These are phyloP conservation scores for Tetragonula carbonaria DNA, from an alignment of 2,888 invertebrate species.

Conservation along the genomic window DNA sequence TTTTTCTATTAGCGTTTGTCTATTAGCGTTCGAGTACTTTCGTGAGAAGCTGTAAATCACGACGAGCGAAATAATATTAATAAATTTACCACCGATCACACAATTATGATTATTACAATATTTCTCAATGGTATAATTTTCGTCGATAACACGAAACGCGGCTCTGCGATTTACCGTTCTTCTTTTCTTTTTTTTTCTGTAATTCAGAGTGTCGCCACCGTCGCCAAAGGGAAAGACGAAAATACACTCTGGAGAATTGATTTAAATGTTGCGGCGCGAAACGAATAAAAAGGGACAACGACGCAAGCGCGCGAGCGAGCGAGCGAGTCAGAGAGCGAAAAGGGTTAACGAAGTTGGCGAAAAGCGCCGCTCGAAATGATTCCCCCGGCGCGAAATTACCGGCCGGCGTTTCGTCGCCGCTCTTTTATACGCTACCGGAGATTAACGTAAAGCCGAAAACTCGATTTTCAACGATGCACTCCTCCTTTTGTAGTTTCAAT, in stretches of 20 bases:
- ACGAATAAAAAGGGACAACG: not conserved
- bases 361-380: slow-evolving; percentile 25
- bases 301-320: not conserved
- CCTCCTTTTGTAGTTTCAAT: slow-evolving; percentile 41
- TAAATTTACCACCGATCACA: too few relatives aligned
- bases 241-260: not conserved
- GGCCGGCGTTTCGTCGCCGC: slow-evolving; percentile 27
- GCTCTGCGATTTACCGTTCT: too few relatives aligned
- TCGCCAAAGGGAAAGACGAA: not conserved
- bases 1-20: too few relatives aligned
- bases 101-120: too few relatives aligned
- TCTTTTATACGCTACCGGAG: slow-evolving; percentile 26
- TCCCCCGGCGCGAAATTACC: slow-evolving; percentile 18
- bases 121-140: too few relatives aligned
- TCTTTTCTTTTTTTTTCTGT: too few relatives aligned
- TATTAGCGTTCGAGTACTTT: too few relatives aligned
- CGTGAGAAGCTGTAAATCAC: too few relatives aligned
- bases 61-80: too few relatives aligned
- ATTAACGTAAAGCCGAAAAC: slow-evolving; percentile 43
- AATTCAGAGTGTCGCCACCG: not conserved
- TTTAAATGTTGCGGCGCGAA: slow-evolving; percentile 13
- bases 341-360: slow-evolving; percentile 37
- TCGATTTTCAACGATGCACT: slow-evolving; percentile 32
- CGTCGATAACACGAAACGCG: not conserved
- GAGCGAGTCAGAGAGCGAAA: slow-evolving; percentile 2